These are phyloP conservation scores for Contarinia nasturtii DNA, from an alignment of 1,140 invertebrate species.

Conservation along the genomic window DNA sequence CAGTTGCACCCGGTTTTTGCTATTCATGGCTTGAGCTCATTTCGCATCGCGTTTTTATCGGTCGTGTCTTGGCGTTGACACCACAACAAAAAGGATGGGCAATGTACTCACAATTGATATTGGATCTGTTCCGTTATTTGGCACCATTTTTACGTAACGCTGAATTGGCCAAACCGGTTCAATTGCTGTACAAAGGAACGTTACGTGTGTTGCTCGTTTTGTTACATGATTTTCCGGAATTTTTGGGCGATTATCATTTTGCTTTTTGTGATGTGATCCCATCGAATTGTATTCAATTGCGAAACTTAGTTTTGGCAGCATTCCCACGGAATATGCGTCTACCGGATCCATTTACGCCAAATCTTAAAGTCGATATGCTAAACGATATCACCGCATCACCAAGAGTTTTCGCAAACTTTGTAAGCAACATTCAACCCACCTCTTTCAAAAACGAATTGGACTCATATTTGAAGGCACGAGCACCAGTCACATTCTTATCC, in stretches of 20 bases:
- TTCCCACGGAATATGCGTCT: conserved; percentile 95
- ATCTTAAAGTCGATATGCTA: conserved; percentile 89
- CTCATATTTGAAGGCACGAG: conserved; percentile 83
- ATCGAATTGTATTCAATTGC: conserved; percentile 97
- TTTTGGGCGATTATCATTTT: conserved; percentile 97
- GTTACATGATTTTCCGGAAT: conserved; percentile 97
- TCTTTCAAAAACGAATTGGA: conserved; percentile 91
- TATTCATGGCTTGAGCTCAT: conserved; percentile 97
- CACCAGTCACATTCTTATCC: conserved; percentile 88
- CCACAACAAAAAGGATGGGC: conserved; percentile 72
- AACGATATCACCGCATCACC: conserved; percentile 70
- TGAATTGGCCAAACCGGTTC: conserved; percentile 82
- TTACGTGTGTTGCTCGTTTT: conserved; percentile 87
- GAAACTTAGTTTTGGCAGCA: conserved; percentile 92
- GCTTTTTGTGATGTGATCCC: conserved; percentile 99
- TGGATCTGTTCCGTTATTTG: conserved; percentile 92
- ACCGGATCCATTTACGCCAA: conserved; percentile 95
- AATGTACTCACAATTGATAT: conserved; percentile 76
- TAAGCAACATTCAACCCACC: conserved; percentile 65
- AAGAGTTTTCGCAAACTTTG: conserved; percentile 76
- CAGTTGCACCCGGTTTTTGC: conserved; percentile 89
- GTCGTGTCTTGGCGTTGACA: conserved; percentile 76
- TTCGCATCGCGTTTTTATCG: conserved; percentile 90
- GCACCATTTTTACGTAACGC: conserved; percentile 94
- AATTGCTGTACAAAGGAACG: conserved; percentile 88